Evolutionary conservation across 2,888 invertebrate species (phyloP), one percentile per base, ranked within the genome.

Genomic region (Siphonodentalium dalli): DNA sequence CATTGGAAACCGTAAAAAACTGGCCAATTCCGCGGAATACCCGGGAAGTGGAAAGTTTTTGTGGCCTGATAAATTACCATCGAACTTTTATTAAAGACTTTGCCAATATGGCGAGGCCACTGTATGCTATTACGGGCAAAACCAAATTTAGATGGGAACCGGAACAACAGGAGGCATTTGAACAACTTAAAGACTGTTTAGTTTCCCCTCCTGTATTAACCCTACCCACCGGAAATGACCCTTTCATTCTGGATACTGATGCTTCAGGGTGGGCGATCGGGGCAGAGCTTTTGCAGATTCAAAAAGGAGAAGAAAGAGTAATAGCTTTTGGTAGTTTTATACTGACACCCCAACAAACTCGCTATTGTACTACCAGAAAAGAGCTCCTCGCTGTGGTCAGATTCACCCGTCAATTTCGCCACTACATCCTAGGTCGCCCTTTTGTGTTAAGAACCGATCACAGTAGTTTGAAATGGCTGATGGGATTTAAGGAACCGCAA

Each of bases 321-420:
- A 45, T 45, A 6, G 21, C 23, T 1, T 41, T 15, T 26, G 26
- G 41, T 23, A 41, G 41, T 41, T 41, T 41, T 20, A 15, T 18
- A 8, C n/a, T 41, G 29, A 41, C n/a, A 23, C 24, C 41, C 15
- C 27, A 41, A 24, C 41, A 41, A 24, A 26, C 27, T 20, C 26
- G 15, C 15, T 45, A 45, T 20, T 45, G 34, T 33, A 45, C 45
- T 20, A 45, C 45, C 8, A 45, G 18, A 21, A 45, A 45, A 41
- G n/a, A n/a, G n/a, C n/a, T n/a, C n/a, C n/a, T n/a, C n/a, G n/a
- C n/a, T n/a, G n/a, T n/a, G n/a, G n/a, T n/a, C n/a, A n/a, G n/a
- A n/a, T n/a, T n/a, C n/a, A n/a, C n/a, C n/a, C n/a, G n/a, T n/a
- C n/a, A 43, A 3, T 43, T 43, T n/a, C 15, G 31, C 20, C 31